Base-by-base conservation (phyloP, 1,140 invertebrate genomes). In the Neotoxoptera formosana region DNA sequence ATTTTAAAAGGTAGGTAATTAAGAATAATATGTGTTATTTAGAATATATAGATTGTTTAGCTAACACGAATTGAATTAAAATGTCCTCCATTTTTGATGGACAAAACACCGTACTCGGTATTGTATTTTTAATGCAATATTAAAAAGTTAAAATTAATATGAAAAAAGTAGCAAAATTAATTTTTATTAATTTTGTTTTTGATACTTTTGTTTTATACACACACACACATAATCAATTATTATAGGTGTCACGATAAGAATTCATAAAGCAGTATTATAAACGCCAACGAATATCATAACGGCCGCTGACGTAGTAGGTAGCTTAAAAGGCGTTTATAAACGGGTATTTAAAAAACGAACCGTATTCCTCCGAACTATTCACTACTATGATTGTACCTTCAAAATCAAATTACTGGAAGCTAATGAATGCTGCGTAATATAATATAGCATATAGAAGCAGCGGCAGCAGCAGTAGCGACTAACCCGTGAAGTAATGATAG, bases 341-440 rank as follows among this genome's bases (percentile, higher is more conserved):
- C 36, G n/a, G 20, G 34, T 45, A 34, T 53, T 53, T 51, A 89
- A 89, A 53, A 4, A 89, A 53, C 47, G 87, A 36, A 89, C 30
- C 86, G 47, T 51, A 20, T 89, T 89, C 34, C 21, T 6, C 34
- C 25, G 87, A 89, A 25, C 88, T 56, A 56, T 89, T 34, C 87
- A 36, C 34, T 51, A 51, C 17, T 34, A 36, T 34, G 14, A 89
- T 53, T 53, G 34, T 53, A 11, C 21, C 21, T n/a, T 89, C 34
- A 25, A 89, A 89, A 89, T 89, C 88, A 34, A 89, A 89, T 89
- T 89, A 89, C 48, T 89, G 51, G 56, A 53, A 23, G 21, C 88
- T 89, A 56, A 89, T 88, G 47, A 88, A 51, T 51, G 36, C 47
- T 51, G 11, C 41, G n/a, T 21, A 45, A 45, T 87, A 48, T 87